Percentiles rank a stretch among this genome's conserved stretches.
Evolutionary conservation across 2,888 invertebrate genomes (phyloP).

Genomic region (Helleia helle): DNA sequence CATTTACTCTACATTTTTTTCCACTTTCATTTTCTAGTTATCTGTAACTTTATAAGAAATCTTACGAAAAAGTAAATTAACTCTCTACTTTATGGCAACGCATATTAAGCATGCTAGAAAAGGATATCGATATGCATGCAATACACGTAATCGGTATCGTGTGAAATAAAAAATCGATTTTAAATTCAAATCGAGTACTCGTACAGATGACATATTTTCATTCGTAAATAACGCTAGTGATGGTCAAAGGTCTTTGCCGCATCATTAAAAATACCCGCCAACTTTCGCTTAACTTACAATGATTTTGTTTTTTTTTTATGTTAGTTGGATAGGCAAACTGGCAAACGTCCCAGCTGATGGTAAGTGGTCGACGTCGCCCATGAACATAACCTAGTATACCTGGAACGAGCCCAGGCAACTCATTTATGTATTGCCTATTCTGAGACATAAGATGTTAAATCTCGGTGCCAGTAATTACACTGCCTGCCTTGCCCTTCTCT

Average conservation of each 20-base stretch:
- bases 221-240: background rate
- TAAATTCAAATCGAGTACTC: slow-evolving; percentile 4
- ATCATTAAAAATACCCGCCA: background rate
- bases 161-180: slow-evolving; percentile 4
- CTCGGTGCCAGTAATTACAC: too few species aligned
- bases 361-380: too few species aligned
- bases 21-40: background rate
- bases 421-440: too few species aligned
- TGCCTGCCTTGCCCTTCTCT: too few species aligned
- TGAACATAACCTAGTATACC: too few species aligned
- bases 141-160: slow-evolving; percentile 1
- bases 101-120: slow-evolving; percentile 2
- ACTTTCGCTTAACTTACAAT: background rate
- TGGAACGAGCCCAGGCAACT: too few species aligned
- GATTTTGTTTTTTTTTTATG: too few species aligned
- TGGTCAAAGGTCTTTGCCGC: background rate
- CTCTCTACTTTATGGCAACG: slow-evolving; percentile 7
- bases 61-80: slow-evolving; percentile 4
- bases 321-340: too few species aligned
- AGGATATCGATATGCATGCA: background rate
- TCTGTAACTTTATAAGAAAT: slow-evolving; percentile 1
- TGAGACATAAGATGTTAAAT: too few species aligned
- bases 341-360: too few species aligned
- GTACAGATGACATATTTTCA: background rate
- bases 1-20: too few species aligned